phyloP scores from a whole-genome alignment of 2,888 invertebrate species.

The Dione vanillae region DNA sequence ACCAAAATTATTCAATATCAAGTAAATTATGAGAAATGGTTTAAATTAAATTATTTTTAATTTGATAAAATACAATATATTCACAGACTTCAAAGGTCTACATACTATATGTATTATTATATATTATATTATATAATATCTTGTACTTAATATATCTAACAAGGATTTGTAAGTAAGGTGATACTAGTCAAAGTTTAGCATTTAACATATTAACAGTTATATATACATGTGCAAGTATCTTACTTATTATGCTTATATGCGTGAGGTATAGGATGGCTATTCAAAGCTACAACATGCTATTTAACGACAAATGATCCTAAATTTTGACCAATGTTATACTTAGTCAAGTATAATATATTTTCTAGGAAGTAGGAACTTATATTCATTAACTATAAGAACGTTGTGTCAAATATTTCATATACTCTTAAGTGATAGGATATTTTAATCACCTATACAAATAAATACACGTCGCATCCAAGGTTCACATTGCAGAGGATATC shows the following conservation, averaged over 20 bases:
- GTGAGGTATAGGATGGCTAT: neutral
- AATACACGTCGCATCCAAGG: neutral
- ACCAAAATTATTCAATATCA: constrained; percentile 5
- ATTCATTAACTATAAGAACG: constrained; percentile 4
- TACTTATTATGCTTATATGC: neutral
- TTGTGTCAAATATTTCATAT: constrained; percentile 1
- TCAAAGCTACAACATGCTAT: neutral
- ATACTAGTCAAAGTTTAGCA: constrained; percentile 56
- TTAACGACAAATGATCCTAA: neutral
- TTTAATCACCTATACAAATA: neutral
- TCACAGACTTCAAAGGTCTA: neutral
- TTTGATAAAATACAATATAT: neutral
- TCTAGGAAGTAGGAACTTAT: constrained; percentile 2
- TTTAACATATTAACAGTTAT: constrained; percentile 34
- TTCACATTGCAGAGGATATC: neutral
- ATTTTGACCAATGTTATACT: constrained; percentile 8
- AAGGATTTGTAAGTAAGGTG: constrained; percentile 54
- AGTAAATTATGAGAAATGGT: neutral
- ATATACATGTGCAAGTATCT: constrained; percentile 11
- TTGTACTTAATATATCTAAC: constrained; percentile 19
- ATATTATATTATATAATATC: neutral
- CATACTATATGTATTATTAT: neutral
- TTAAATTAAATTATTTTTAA: constrained; percentile 2
- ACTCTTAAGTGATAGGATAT: neutral
- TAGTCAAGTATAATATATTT: neutral